A percentile compares a stretch with the other conserved stretches of the same genome.
These are phyloP conservation scores for Drosophila demipolita DNA, from an alignment of 2,888 invertebrate species.

Conservation along the genomic window DNA sequence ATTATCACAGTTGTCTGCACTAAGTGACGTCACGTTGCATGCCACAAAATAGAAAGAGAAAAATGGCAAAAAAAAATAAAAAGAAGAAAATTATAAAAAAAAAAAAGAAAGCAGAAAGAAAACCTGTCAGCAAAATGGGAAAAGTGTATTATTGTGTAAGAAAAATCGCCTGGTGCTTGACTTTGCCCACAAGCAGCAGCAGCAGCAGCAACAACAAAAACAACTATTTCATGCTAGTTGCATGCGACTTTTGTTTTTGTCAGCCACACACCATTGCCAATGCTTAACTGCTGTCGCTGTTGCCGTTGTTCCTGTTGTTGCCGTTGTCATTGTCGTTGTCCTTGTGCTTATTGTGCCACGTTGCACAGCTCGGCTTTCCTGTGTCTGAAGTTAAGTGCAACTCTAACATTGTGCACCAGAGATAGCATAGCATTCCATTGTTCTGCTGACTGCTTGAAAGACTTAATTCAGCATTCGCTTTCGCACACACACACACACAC, in stretches of 20 bases:
- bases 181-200: conserved; percentile 51
- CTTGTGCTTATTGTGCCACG: conserved; percentile 71
- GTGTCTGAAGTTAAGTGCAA: conserved; percentile 80
- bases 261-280: conserved; percentile 53
- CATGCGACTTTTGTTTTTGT: conserved; percentile 78
- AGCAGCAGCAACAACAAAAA: conserved; percentile 12
- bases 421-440: conserved; percentile 73
- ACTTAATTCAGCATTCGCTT: conserved; percentile 69
- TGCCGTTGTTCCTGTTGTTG: conserved; percentile 20
- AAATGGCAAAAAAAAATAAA: not conserved
- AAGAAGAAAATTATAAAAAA: conserved; percentile 15
- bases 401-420: conserved; percentile 76
- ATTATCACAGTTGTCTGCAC: conserved; percentile 83
- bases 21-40: conserved; percentile 74
- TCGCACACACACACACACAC: conserved; percentile 30
- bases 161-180: conserved; percentile 77
- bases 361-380: conserved; percentile 61
- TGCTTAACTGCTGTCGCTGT: conserved; percentile 33
- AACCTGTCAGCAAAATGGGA: conserved; percentile 76
- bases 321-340: conserved; percentile 60
- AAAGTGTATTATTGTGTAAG: conserved; percentile 80
- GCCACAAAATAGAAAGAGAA: conserved; percentile 38
- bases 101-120: conserved; percentile 19
- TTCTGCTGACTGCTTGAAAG: conserved; percentile 69
- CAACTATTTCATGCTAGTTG: conserved; percentile 59